phyloP scores from a whole-genome alignment of 2,888 invertebrate genomes.

The Andrena trimmerana region DNA sequence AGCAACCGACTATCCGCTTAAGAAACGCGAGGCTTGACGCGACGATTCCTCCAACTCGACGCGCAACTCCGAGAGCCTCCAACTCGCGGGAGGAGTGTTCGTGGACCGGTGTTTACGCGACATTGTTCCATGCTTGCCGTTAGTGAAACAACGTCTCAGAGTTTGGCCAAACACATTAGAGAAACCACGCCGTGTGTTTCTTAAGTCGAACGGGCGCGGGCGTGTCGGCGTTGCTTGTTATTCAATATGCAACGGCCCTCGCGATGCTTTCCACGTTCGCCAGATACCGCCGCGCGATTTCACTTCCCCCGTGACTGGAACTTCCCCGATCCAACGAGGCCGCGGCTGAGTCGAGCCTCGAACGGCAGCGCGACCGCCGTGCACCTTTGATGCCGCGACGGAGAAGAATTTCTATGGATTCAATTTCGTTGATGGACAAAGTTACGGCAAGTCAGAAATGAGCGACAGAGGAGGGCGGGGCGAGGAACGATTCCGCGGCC shows the following conservation, averaged over 20 bases:
- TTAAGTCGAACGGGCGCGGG: neutral
- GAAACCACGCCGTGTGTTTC: neutral
- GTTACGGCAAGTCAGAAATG: constrained; percentile 45
- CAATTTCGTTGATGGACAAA: constrained; percentile 58
- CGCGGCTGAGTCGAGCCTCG: neutral
- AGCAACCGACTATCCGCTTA: neutral
- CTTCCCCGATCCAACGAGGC: constrained; percentile 23
- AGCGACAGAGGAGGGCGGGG: constrained; percentile 29
- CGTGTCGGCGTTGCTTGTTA: neutral
- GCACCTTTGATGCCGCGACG: constrained; percentile 3
- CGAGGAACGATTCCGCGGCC: constrained; percentile 28
- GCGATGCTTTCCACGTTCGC: neutral
- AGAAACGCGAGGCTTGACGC: neutral
- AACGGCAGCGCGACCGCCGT: neutral
- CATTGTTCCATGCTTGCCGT: neutral
- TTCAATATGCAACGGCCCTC: neutral
- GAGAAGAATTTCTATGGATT: constrained; percentile 35
- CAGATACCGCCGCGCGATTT: neutral
- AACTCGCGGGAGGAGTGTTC: neutral
- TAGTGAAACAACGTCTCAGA: constrained; percentile 1
- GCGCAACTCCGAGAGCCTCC: neutral
- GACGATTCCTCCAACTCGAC: neutral
- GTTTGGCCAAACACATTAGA: neutral
- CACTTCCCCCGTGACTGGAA: neutral
- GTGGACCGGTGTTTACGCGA: neutral